phyloP scores from a whole-genome alignment of 1,140 invertebrate species.

The Paraescarpia echinospica region DNA sequence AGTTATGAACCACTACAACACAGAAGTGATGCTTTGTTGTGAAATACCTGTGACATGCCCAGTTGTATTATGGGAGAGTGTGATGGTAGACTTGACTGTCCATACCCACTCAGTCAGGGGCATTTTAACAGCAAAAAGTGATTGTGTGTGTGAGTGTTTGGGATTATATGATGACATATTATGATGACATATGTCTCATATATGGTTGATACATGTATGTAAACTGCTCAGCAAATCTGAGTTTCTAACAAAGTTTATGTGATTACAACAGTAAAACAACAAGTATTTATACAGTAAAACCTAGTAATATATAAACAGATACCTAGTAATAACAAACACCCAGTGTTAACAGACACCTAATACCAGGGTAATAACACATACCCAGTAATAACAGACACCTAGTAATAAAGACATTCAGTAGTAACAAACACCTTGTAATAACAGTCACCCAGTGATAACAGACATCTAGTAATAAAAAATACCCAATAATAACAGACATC shows the following conservation, averaged over 20 bases:
- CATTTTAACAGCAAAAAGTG: neutral
- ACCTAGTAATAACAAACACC: too few relatives aligned
- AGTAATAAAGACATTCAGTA: too few relatives aligned
- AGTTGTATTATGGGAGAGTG: neutral
- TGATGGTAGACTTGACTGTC: too few relatives aligned
- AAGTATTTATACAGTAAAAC: neutral
- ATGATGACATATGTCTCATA: neutral
- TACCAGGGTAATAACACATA: too few relatives aligned
- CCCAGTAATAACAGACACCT: too few relatives aligned
- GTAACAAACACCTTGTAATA: too few relatives aligned
- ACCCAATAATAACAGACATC: too few relatives aligned
- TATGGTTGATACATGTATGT: neutral
- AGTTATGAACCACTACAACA: neutral
- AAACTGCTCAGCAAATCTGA: neutral
- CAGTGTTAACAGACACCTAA: neutral
- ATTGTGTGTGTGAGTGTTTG: neutral
- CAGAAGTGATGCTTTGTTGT: neutral
- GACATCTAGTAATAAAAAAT: neutral
- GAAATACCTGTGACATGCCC: neutral
- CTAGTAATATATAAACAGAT: too few relatives aligned
- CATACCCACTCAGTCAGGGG: neutral
- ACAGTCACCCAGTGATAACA: too few relatives aligned
- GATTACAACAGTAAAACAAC: neutral
- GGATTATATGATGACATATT: neutral
- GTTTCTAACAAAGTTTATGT: neutral